Evolutionary conservation across 2,797 vertebrate species (phyloP), one percentile per base, ranked within the genome.

Genomic region (Sebastes steindachneri): DNA sequence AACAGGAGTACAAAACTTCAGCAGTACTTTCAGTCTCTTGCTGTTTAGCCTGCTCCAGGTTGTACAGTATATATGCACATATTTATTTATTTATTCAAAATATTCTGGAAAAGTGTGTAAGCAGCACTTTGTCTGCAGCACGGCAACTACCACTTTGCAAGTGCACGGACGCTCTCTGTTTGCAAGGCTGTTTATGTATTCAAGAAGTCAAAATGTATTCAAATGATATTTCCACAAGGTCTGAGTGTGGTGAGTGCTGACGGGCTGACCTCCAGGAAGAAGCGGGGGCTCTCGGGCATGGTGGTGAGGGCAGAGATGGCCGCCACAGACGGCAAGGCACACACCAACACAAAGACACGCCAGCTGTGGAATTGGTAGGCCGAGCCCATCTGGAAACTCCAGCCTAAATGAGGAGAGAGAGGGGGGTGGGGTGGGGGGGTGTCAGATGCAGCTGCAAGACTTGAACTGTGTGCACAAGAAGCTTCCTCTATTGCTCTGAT

Each of bases 301-400:
- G 96, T 98, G 93, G 96, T 98, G 89, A 99, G 97, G 1, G 98
- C 98, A 8, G 94, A 98, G 1, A 99, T 99, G 94, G 98, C 98
- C 1, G 97, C 97, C 70, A 99, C 97, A 0, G 98, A 95, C 23
- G 98, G 98, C 70, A 99, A 97, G 82, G 97, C 98, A 72, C 98
- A 99, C 84, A 99, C 98, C 70, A 99, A 90, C 26, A 99, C 98
- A 8, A 99, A 99, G 68, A 99, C 98, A 23, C 98, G 96, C 98
- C 98, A 99, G 96, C 98, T 99, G 93, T 99, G 98, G 95, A 99
- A 99, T 88, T 99, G 98, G 91, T 99, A 99, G 0, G 98, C 98
- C 0, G 98, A 99, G 76, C 98, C 98, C 98, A 99, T 99, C 95
- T 99, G 98, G 93, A 99, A 99, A 82, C 98, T 99, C 98, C 98